Base-by-base conservation (phyloP, 2,797 vertebrate genomes). In the Microchirus variegatus region DNA sequence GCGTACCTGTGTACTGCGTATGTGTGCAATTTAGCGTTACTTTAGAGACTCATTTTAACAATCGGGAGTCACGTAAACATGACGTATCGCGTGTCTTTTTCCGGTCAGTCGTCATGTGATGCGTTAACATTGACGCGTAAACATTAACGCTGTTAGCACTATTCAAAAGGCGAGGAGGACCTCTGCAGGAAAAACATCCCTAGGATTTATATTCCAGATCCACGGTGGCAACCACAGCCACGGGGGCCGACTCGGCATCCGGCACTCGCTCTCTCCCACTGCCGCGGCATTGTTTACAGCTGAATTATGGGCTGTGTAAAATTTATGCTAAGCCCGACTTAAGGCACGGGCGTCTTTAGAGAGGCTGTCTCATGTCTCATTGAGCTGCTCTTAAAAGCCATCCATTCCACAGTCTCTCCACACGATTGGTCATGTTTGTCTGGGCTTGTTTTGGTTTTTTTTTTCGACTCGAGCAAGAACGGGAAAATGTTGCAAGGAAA, bases 271-370 rank as follows among this genome's bases (percentile, higher is more conserved):
- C 75, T 63, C 75, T 48, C 40, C 75, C 62, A 60, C 46, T 52
- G 56, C 26, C 51, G 67, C 64, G 41, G 66, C 47, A 61, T 75
- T 80, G 84, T 80, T 75, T 74, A 71, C 51, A 37, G 69, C 47
- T 73, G 67, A 84, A 79, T 81, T 80, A 73, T 80, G 65, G 68
- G 62, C 51, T 36, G 64, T 76, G 75, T 67, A 63, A 70, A 78
- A 84, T 83, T 57, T 70, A 81, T 84, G 77, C 75, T 76, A 60
- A 79, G 76, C 79, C 81, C 60, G 56, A 78, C 69, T 85, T 79
- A 62, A 73, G 77, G 75, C 70, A 10, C 67, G 37, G 19, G 63
- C 59, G 73, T 81, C 75, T 74, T 72, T 51, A 73, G 48, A 67
- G 73, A 73, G 73, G 73, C 70, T 58, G 72, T 78, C 60, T 72